Base-by-base conservation (phyloP, 1,140 invertebrate genomes). In the Trissolcus basalis region DNA sequence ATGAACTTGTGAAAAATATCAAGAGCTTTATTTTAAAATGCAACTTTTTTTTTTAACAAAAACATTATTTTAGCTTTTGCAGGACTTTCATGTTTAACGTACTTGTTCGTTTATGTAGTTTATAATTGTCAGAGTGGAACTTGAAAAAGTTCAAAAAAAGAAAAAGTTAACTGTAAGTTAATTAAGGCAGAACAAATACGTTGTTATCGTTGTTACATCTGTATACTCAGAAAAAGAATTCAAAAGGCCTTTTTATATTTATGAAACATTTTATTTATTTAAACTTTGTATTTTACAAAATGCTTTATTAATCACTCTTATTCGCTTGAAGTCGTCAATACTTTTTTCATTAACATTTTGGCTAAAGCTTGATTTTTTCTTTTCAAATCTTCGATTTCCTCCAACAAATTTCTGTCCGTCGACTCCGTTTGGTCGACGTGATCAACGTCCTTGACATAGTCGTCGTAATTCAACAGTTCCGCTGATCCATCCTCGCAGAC, bases 321-420 rank as follows among this genome's bases (percentile, higher is more conserved):
- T 12, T 44, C 3, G 11, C 13, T 13, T 44, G 11, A 13, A 44
- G 11, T 13, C n/a, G 45, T 19, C 10, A 87, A 33, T 12, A 86
- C 77, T 43, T 77, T 86, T 80, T 88, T 87, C 1, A 89, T 83
- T n/a, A 86, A 80, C 78, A 87, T 90, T 32, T 86, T 76, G 79
- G 88, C 91, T 11, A 92, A 59, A 16, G 88, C 80, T 9, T 82
- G 67, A 76, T 92, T 92, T 9, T 87, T 83, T 39, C 78, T 82
- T 75, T 89, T 90, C 9, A 91, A 73, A 19, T 45, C 13, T 49
- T 74, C 53, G 39, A 7, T 64, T 27, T 71, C 56, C 3, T 13
- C 33, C 9, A 16, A 61, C 11, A 54, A 15, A 49, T 13, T 16
- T 35, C 61, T 49, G 6, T 65, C 9, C n/a, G 11, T 14, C n/a